Percentiles rank a stretch among this genome's conserved stretches.
Conservation (phyloP, 2,888 invertebrate genomes). For the Tetramorium bicarinatum region DNA sequence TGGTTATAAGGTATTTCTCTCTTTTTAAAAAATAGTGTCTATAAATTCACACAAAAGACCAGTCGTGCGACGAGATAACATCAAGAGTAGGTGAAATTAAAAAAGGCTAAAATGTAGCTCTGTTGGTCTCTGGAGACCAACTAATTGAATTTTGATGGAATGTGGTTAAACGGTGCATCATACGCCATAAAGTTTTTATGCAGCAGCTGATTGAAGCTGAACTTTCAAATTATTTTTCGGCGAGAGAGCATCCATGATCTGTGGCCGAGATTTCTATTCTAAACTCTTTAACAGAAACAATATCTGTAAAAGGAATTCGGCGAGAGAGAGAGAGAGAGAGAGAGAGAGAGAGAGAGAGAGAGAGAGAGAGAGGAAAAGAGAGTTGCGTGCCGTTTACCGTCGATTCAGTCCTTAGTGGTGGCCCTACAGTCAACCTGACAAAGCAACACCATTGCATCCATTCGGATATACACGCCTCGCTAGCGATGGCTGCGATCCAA, state of each 20-base stretch:
- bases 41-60: conserved; percentile 23
- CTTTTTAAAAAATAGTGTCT: conserved; percentile 27
- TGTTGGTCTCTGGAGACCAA: neutral
- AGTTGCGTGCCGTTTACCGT: neutral
- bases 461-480: neutral
- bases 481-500: conserved; percentile 32
- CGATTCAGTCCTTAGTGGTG: conserved; percentile 10
- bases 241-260: neutral
- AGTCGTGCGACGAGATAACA: neutral
- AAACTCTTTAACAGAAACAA: conserved; percentile 1
- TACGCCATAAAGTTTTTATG: conserved; percentile 5
- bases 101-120: conserved; percentile 10
- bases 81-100: neutral
- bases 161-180: neutral
- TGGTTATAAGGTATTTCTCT: neutral
- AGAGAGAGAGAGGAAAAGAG: no score
- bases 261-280: neutral
- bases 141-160: neutral
- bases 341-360: no score
- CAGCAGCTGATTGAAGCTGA: neutral
- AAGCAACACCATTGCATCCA: conserved; percentile 43
- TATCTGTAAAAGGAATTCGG: neutral
- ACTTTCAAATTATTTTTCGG: conserved; percentile 18
- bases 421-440: neutral
- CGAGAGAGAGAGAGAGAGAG: no score